Evolutionary conservation across 2,113 vertebrate species (phyloP).

Genomic region (Mugil cephalus): DNA sequence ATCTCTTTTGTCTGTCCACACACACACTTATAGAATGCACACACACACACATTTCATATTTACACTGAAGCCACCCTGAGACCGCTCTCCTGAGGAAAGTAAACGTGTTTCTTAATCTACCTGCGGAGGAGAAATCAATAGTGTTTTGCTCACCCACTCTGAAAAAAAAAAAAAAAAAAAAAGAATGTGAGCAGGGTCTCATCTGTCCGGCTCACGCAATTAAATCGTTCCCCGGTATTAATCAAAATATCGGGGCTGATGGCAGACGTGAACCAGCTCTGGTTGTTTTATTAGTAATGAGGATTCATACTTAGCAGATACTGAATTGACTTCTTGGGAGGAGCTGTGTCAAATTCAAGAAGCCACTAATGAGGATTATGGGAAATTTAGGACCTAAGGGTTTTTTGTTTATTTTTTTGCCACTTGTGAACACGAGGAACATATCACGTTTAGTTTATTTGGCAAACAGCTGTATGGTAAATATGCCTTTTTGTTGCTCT

Average conservation of each 20-base stretch:
- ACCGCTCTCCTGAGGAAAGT: slow-evolving; percentile 48
- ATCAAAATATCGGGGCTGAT: slow-evolving; percentile 60
- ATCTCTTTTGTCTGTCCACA: slow-evolving; percentile 22
- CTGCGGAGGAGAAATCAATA: slow-evolving; percentile 77
- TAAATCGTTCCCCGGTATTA: slow-evolving; percentile 56
- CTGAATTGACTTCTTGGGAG: neutral
- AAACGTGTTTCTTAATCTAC: slow-evolving; percentile 73
- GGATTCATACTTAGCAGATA: neutral
- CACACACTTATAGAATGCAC: neutral
- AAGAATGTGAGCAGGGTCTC: slow-evolving; percentile 60
- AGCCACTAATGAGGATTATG: neutral
- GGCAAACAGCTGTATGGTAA: too few species aligned
- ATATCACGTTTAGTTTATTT: neutral
- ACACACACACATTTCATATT: slow-evolving; percentile 61
- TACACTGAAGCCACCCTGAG: slow-evolving; percentile 53
- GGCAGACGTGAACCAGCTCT: slow-evolving; percentile 15
- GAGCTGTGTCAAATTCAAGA: neutral
- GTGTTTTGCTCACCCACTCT: slow-evolving; percentile 58
- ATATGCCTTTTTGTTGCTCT: too few species aligned
- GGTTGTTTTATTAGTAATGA: neutral
- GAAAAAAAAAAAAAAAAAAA: too few species aligned
- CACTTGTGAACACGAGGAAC: neutral
- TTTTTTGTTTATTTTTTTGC: neutral
- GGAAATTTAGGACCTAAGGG: neutral
- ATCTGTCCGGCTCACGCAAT: slow-evolving; percentile 66